These are phyloP conservation scores for Sisor rabdophorus DNA, from an alignment of 2,113 vertebrate species.

Conservation along the genomic window DNA sequence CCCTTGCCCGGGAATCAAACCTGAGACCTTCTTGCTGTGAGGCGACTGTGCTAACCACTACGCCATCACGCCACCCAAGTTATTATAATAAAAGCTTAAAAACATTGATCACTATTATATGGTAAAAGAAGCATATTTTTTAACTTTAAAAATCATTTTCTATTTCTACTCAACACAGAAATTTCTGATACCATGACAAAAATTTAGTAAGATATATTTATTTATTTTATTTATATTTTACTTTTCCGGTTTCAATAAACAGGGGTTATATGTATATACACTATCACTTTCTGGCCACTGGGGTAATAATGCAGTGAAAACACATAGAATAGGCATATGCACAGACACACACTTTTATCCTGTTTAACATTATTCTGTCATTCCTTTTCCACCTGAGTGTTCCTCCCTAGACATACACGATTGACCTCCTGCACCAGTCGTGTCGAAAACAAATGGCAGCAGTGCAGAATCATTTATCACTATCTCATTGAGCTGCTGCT, in stretches of 20 bases:
- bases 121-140: not conserved
- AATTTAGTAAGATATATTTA: not conserved
- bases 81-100: not conserved
- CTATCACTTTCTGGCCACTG: constrained; percentile 3
- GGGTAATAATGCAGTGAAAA: constrained; percentile 48
- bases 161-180: not conserved
- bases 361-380: constrained; percentile 36
- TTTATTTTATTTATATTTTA: no score
- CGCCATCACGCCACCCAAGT: no score
- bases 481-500: constrained; percentile 35
- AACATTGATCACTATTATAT: not conserved
- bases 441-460: constrained; percentile 38
- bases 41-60: no score
- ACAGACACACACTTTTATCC: constrained; percentile 49
- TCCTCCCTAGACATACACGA: constrained; percentile 31
- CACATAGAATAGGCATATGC: constrained; percentile 55
- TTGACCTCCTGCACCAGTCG: constrained; percentile 36
- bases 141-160: not conserved
- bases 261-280: not conserved
- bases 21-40: no score
- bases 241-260: not conserved
- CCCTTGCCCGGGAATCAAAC: no score
- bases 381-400: constrained; percentile 30
- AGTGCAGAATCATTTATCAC: constrained; percentile 40
- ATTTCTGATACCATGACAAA: not conserved